Base-by-base conservation (phyloP, 1,140 invertebrate genomes). In the Nasonia giraulti region DNA sequence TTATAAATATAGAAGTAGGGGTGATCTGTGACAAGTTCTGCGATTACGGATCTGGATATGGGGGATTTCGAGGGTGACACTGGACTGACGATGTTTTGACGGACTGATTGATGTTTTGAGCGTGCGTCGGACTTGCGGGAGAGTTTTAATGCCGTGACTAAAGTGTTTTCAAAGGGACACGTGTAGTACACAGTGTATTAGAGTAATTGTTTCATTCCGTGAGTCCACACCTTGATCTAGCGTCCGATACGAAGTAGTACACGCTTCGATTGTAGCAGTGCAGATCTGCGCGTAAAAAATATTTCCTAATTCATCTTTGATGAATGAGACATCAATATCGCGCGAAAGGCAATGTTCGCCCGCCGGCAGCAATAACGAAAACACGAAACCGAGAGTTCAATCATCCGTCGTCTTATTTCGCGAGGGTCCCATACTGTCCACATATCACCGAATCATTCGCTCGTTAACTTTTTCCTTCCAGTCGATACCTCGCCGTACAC, bases 391-490 rank as follows among this genome's bases (percentile, higher is more conserved):
- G 10, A 17, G 17, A 78, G 68, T 62, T 83, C 44, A 83, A 83
- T 83, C 66, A 71, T 66, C 44, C 20, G n/a, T 6, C 14, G 33
- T 73, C 23, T 84, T 31, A 50, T 74, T 79, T 84, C 12, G 23
- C 44, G 3, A 37, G 27, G 33, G 76, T 73, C 40, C 27, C 23
- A 27, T 27, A 80, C 47, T 84, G 83, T 80, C 83, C 55, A 50
- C 11, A 80, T 84, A 47, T 68, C 79, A 17, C 55, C 85, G 85
- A 87, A 92, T 92, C 87, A 85, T 92, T 91, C 90, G 85, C 90
- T 91, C 91, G 87, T 92, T 91, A 91, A 87, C 81, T 78, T 73
- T 37, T 55, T 78, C n/a, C 74, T 66, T n/a, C 62, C 11, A 33
- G 33, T 37, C 11, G 50, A 82, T 14, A 27, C 87, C 89, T 87